Conservation (phyloP, 1,140 invertebrate species). For the Ceratoteleas bidentatus region DNA sequence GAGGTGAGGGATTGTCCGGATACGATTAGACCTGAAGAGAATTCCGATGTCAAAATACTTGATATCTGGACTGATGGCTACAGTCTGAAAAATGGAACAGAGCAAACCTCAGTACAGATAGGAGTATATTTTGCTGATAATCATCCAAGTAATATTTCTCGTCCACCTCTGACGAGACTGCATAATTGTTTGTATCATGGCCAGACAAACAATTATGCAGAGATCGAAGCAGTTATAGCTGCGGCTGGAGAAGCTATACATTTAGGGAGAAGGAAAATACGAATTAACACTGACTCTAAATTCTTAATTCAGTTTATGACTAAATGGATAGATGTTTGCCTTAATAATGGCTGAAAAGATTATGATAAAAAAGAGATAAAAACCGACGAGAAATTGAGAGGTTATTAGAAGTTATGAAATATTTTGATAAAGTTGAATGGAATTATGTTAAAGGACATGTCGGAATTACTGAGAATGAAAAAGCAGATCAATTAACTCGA, state of each 20-base stretch:
- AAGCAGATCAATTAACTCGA: conserved; percentile 9
- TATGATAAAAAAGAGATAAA: background rate
- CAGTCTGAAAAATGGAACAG: background rate
- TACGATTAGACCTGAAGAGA: background rate
- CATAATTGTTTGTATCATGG: background rate
- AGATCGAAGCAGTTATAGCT: background rate
- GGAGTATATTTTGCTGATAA: too few relatives aligned
- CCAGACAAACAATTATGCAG: too few relatives aligned
- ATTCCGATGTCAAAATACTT: too few relatives aligned
- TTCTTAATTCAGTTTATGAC: conserved; percentile 9
- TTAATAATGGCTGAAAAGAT: conserved; percentile 15
- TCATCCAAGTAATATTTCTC: background rate
- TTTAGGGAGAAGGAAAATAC: background rate
- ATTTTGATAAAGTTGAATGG: background rate
- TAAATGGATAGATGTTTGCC: conserved; percentile 20
- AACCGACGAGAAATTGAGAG: background rate
- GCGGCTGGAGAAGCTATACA: background rate
- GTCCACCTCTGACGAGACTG: too few relatives aligned
- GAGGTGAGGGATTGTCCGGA: background rate
- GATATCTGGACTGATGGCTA: conserved; percentile 1
- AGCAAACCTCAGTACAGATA: background rate
- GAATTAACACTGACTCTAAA: conserved; percentile 21
- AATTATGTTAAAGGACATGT: conserved; percentile 20
- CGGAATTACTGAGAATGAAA: conserved; percentile 8
- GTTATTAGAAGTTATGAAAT: background rate